Base-by-base conservation (phyloP, 2,888 invertebrate genomes). In the Aquatica leii region DNA sequence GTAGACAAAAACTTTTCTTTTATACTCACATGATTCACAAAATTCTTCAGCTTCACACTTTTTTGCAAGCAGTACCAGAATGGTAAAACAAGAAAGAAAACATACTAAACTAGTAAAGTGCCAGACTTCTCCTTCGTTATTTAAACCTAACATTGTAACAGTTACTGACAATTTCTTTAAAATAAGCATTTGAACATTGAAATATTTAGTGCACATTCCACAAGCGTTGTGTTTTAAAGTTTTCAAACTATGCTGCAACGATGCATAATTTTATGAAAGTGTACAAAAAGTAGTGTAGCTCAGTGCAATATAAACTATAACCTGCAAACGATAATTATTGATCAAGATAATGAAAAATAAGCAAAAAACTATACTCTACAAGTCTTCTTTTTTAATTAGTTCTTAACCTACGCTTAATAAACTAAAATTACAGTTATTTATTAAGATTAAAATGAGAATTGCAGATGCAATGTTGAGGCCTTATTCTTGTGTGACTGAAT, bases 401-500 rank as follows among this genome's bases (percentile, higher is more conserved):
- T 34, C 35, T 52, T 52, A 52, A 52, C 18, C 52, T 52, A 34
- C 9, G 18, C 46, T 56, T 43, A 51, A 12, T 35, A 41, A 37
- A 52, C 52, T 65, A 57, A 61, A 51, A 54, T 61, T 59, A 64
- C 24, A 37, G 21, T 48, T 41, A 50, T 43, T 9, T 17, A 20
- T 58, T 50, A 50, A 41, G 14, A 49, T 50, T 20, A 40, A 49
- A 51, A 52, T 35, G 51, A 55, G 11, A 62, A 51, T 59, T 73
- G 74, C 68, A 71, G 73, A 71, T 71, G 73, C 72, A 74, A 66
- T 70, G 70, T 69, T 73, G 71, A 61, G 61, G 72, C 66, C 66
- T 62, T 20, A 53, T 58, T 60, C 59, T 53, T 65, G 62, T 75
- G 83, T 82, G 75, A 84, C 81, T 74, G 84, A 82, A 74, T 84